phyloP scores from a whole-genome alignment of 2,888 invertebrate species.

The Drosophila lutescens region DNA sequence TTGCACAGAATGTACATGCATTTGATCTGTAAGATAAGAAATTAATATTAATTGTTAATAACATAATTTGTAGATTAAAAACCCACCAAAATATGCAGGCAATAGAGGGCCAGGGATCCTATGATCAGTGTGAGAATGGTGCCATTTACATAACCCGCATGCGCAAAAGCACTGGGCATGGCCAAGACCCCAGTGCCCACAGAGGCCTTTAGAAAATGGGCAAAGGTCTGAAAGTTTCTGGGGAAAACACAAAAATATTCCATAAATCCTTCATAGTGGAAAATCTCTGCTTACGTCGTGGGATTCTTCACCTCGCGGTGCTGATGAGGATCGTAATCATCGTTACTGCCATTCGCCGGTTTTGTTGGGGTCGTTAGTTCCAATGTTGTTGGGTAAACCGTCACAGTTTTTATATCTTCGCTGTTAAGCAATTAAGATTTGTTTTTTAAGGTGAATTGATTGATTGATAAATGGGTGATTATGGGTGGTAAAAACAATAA shows the following conservation, averaged over 20 bases:
- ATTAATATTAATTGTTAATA: neutral
- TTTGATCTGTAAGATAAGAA: constrained; percentile 59
- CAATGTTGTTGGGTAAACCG: constrained; percentile 38
- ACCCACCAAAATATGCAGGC: constrained; percentile 94
- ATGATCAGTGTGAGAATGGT: constrained; percentile 92
- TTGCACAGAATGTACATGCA: constrained; percentile 85
- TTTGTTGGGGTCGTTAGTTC: constrained; percentile 31
- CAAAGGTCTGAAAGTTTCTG: constrained; percentile 94
- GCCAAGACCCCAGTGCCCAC: constrained; percentile 98
- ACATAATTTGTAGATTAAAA: neutral
- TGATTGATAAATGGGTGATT: constrained; percentile 20
- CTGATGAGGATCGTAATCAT: constrained; percentile 91
- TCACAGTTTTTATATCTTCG: constrained; percentile 46
- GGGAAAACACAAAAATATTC: constrained; percentile 71
- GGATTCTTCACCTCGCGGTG: constrained; percentile 91
- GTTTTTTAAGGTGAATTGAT: constrained; percentile 40
- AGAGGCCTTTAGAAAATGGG: constrained; percentile 97
- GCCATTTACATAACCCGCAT: constrained; percentile 96
- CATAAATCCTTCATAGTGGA: neutral
- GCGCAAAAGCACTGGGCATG: constrained; percentile 93
- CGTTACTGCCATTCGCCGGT: constrained; percentile 25
- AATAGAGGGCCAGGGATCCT: constrained; percentile 96
- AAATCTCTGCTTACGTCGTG: constrained; percentile 86
- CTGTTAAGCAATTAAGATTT: constrained; percentile 43
- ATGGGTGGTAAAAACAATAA: constrained; percentile 20